Percentiles rank a stretch among this genome's conserved stretches.
Evolutionary conservation across 2,113 vertebrate genomes (phyloP).

Genomic region (Ceyx margarethae): DNA sequence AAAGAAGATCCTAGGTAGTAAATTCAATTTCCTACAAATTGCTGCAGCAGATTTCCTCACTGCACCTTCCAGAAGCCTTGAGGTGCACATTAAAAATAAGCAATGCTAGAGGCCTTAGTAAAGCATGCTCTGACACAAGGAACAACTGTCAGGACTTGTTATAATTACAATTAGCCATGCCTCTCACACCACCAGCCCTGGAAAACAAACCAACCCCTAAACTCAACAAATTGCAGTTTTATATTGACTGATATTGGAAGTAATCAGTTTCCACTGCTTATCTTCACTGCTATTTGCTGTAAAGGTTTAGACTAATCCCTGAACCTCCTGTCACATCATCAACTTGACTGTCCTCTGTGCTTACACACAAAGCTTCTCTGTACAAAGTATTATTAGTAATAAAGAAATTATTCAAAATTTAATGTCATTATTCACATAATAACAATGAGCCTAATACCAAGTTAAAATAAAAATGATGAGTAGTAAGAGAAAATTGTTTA

Average conservation of each 20-base stretch:
- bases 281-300: neutral
- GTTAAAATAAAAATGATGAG: neutral
- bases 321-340: neutral
- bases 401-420: neutral
- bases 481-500: neutral
- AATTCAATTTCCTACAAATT: conserved; percentile 31
- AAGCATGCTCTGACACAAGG: neutral
- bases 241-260: neutral
- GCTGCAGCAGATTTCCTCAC: neutral
- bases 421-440: neutral
- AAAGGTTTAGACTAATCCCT: neutral
- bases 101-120: neutral
- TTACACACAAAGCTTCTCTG: neutral
- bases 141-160: neutral
- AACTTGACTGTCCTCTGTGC: neutral
- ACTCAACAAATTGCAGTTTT: neutral
- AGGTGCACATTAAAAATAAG: neutral
- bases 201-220: neutral
- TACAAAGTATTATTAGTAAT: neutral
- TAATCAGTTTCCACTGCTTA: neutral
- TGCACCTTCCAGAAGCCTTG: neutral
- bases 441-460: neutral
- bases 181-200: neutral
- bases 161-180: neutral
- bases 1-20: neutral